Conservation (phyloP, 2,888 invertebrate species). For the Ectropis crepuscularia region DNA sequence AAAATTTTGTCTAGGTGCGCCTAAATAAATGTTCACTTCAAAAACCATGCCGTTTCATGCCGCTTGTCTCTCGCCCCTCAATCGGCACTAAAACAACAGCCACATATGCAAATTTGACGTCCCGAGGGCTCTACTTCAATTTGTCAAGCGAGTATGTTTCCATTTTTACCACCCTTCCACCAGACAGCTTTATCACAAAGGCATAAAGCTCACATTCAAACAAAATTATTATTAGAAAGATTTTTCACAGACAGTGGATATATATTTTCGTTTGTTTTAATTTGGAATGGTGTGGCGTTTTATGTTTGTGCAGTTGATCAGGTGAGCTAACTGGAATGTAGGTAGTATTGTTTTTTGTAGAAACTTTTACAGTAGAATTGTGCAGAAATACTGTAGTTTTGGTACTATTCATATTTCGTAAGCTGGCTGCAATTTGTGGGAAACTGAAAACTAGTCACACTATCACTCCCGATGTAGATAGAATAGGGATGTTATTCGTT, state of each 20-base stretch:
- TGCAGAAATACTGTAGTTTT: not conserved
- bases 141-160: slow-evolving; percentile 63
- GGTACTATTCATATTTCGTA: too few species aligned
- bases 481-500: too few species aligned
- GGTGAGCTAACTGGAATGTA: slow-evolving; percentile 1
- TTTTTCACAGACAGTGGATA: slow-evolving; percentile 27
- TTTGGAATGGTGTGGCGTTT: slow-evolving; percentile 34
- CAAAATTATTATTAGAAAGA: slow-evolving; percentile 14
- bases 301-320: slow-evolving; percentile 17
- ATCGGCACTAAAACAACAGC: slow-evolving; percentile 50
- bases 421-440: too few species aligned
- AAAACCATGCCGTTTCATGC: not conserved
- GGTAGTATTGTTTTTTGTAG: not conserved
- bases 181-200: slow-evolving; percentile 34
- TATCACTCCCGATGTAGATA: too few species aligned
- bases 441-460: too few species aligned
- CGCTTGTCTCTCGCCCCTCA: slow-evolving; percentile 18
- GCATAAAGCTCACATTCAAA: slow-evolving; percentile 40
- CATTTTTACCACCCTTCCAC: slow-evolving; percentile 43
- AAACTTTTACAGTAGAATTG: not conserved
- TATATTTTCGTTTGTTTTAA: slow-evolving; percentile 36
- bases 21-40: too few species aligned
- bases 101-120: slow-evolving; percentile 71
- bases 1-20: too few species aligned
- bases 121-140: slow-evolving; percentile 68